Percentiles rank a stretch among this genome's conserved stretches.
phyloP scores from a whole-genome alignment of 1,140 invertebrate genomes.

The Platorchestia sp. region DNA sequence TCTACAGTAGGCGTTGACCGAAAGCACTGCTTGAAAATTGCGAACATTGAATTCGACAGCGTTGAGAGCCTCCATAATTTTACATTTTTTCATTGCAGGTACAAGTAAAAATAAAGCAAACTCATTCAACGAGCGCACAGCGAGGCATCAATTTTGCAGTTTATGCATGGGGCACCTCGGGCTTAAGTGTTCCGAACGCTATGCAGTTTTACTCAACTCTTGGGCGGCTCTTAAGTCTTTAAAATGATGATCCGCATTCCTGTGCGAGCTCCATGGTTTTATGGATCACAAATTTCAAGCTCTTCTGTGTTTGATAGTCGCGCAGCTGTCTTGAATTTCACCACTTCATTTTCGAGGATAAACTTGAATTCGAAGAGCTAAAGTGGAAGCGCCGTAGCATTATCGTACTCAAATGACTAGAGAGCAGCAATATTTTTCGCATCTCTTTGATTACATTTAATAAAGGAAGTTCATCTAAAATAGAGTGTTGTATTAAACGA shows the following conservation, averaged over 20 bases:
- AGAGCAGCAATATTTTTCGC: neutral
- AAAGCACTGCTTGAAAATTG: too few relatives aligned
- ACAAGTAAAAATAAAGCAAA: neutral
- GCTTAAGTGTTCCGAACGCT: neutral
- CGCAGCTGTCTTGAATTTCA: neutral
- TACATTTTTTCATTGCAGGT: too few relatives aligned
- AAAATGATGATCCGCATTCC: neutral
- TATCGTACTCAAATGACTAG: neutral
- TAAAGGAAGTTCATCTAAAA: constrained; percentile 2
- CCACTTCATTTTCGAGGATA: constrained; percentile 7
- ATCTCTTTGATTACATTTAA: constrained; percentile 47
- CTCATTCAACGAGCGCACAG: neutral
- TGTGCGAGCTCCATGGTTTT: neutral
- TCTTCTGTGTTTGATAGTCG: neutral
- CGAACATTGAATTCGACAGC: too few relatives aligned
- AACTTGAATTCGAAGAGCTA: neutral
- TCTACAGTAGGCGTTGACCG: too few relatives aligned
- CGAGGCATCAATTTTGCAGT: neutral
- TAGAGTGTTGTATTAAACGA: neutral
- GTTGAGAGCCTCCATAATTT: too few relatives aligned
- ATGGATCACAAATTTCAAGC: neutral
- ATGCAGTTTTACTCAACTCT: neutral
- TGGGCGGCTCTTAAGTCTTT: neutral
- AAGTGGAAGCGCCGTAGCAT: neutral
- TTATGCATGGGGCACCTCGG: neutral